Evolutionary conservation across 2,113 vertebrate genomes (phyloP).

Genomic region (Meleagris gallopavo): DNA sequence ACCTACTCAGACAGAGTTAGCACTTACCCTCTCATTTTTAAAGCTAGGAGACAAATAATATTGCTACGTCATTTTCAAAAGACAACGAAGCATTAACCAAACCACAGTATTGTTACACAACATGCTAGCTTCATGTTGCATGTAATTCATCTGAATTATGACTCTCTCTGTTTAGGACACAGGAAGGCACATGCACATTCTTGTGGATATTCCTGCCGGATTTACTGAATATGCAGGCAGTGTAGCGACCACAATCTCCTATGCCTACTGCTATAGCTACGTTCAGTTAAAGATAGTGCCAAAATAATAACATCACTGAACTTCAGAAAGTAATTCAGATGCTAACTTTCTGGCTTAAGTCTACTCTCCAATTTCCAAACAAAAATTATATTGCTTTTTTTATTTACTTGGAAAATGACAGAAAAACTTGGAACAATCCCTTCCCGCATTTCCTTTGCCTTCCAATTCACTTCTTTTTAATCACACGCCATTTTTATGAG

Average conservation of each 20-base stretch:
- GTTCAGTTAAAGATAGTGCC: neutral
- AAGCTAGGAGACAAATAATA: neutral
- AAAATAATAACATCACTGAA: neutral
- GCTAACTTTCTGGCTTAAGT: neutral
- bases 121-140: neutral
- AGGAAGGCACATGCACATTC: neutral
- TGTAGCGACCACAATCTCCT: fast-evolving
- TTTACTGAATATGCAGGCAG: neutral
- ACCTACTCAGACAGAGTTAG: neutral
- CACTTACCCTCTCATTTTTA: neutral
- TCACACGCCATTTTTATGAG: neutral
- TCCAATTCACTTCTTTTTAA: neutral
- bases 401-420: neutral
- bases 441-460: neutral
- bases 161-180: neutral
- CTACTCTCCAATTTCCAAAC: neutral
- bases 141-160: neutral
- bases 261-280: neutral
- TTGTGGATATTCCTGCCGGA: neutral
- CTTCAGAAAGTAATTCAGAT: neutral
- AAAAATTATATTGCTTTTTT: neutral
- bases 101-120: neutral
- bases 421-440: neutral
- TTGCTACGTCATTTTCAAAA: neutral
- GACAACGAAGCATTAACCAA: neutral